Conservation (phyloP, 1,140 invertebrate genomes). For the Euborellia annulipes region DNA sequence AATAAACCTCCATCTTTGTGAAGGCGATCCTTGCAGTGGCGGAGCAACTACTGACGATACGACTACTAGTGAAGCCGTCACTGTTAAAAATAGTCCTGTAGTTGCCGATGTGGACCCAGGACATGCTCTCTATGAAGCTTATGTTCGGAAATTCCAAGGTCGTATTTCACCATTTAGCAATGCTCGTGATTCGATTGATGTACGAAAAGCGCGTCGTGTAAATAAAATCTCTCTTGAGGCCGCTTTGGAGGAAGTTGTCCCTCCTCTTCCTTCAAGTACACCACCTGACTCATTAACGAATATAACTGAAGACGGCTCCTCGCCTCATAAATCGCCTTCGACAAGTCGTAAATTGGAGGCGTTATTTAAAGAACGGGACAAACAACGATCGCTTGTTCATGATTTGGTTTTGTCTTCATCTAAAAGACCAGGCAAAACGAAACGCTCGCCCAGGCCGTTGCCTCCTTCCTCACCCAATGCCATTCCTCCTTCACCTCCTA, state of each 20-base stretch:
- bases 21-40: neutral
- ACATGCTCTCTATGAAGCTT: constrained; percentile 36
- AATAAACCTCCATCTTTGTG: too few relatives aligned
- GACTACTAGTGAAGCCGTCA: constrained; percentile 19
- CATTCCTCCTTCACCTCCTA: constrained; percentile 16
- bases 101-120: constrained; percentile 5
- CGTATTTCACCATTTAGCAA: constrained; percentile 55
- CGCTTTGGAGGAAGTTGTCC: too few relatives aligned
- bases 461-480: constrained; percentile 16
- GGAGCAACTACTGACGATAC: constrained; percentile 16
- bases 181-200: constrained; percentile 49
- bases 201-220: constrained; percentile 44
- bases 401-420: constrained; percentile 46
- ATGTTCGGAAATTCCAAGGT: constrained; percentile 47
- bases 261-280: neutral
- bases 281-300: neutral
- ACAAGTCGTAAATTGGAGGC: constrained; percentile 43
- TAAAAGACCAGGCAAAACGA: constrained; percentile 19
- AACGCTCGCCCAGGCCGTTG: constrained; percentile 4
- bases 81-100: constrained; percentile 18
- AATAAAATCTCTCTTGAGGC: constrained; percentile 18
- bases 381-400: constrained; percentile 53
- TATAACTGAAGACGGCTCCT: neutral
- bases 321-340: constrained; percentile 23
- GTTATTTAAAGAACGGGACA: constrained; percentile 44